Evolutionary conservation across 2,113 vertebrate species (phyloP).

Genomic region (Gadus chalcogrammus): DNA sequence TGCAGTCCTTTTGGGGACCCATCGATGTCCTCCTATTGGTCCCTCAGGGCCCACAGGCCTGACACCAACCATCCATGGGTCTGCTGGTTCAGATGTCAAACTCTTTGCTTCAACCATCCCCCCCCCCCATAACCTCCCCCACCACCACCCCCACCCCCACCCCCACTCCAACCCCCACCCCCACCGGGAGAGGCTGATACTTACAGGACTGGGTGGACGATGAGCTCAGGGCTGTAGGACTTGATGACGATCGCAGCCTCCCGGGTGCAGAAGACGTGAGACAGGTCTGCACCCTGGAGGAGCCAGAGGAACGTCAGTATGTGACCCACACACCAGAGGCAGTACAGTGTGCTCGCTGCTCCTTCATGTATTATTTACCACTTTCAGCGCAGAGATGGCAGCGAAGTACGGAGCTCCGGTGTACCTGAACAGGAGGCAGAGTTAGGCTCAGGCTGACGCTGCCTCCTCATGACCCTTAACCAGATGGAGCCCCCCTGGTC

Average conservation of each 20-base stretch:
- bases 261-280: slow-evolving; percentile 94
- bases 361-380: slow-evolving; percentile 74
- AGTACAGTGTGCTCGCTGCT: background rate
- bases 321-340: background rate
- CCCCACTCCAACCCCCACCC: too few relatives aligned
- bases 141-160: too few relatives aligned
- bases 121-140: too few relatives aligned
- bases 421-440: slow-evolving; percentile 72
- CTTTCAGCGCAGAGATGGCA: slow-evolving; percentile 94
- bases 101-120: too few relatives aligned
- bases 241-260: slow-evolving; percentile 95
- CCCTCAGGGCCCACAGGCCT: too few relatives aligned
- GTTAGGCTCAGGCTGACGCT: background rate
- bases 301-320: background rate
- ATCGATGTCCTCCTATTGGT: too few relatives aligned
- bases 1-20: too few relatives aligned
- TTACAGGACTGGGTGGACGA: slow-evolving; percentile 97
- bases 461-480: background rate
- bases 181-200: slow-evolving; percentile 49
- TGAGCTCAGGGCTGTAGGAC: slow-evolving; percentile 96
- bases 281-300: slow-evolving; percentile 90
- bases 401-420: slow-evolving; percentile 97
- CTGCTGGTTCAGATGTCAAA: too few relatives aligned
- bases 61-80: too few relatives aligned
- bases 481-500: background rate